A percentile compares a stretch with the other conserved stretches of the same genome.
phyloP scores from a whole-genome alignment of 2,797 vertebrate species.

The Spondyliosoma cantharus region DNA sequence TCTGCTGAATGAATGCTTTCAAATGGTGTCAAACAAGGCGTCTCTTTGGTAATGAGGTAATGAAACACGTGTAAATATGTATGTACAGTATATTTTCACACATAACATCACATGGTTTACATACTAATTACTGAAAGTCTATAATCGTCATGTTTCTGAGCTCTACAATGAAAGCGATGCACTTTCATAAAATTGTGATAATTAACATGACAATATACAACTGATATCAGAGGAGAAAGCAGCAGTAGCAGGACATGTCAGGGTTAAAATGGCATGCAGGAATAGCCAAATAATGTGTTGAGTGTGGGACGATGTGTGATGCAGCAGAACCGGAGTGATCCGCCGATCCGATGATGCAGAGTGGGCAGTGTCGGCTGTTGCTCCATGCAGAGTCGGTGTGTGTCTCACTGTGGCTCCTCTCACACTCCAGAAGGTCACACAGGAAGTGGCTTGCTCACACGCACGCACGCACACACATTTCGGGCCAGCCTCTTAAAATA shows the following conservation, averaged over 20 bases:
- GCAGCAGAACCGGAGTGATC: constrained; percentile 60
- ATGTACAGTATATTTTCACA: constrained; percentile 28
- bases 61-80: constrained; percentile 41
- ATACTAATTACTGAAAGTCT: constrained; percentile 25
- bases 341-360: constrained; percentile 70
- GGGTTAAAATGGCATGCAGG: constrained; percentile 48
- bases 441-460: constrained; percentile 72
- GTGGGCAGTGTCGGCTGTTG: constrained; percentile 63
- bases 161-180: background rate
- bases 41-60: constrained; percentile 30
- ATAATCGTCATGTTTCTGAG: background rate
- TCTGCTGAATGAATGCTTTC: constrained; percentile 57
- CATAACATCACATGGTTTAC: constrained; percentile 28
- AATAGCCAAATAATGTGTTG: constrained; percentile 19
- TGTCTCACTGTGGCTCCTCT: constrained; percentile 75
- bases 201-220: constrained; percentile 7
- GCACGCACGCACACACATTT: constrained; percentile 39
- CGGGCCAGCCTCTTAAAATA: constrained; percentile 72
- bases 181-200: constrained; percentile 17
- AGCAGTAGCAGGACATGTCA: background rate
- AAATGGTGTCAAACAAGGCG: constrained; percentile 39
- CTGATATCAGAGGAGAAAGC: background rate
- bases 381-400: constrained; percentile 69
- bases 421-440: constrained; percentile 82
- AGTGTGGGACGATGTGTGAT: constrained; percentile 54